Percentiles rank a stretch among this genome's conserved stretches.
These are phyloP conservation scores for Mormyrus proboscirostris DNA, from an alignment of 2,797 vertebrate species.

Conservation along the genomic window DNA sequence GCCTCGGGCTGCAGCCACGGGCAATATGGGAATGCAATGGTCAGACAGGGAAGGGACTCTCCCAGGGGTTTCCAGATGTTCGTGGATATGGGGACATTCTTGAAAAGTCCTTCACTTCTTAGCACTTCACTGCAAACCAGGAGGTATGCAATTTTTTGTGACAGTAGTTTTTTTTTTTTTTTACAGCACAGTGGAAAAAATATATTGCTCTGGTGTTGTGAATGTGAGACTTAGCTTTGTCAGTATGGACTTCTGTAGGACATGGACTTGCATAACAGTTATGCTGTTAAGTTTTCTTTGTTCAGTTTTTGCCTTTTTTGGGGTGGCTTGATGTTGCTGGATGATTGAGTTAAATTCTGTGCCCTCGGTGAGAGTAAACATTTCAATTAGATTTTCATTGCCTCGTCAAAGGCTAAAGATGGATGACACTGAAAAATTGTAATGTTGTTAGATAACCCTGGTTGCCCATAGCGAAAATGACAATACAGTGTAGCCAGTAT, in stretches of 20 bases:
- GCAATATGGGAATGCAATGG: not conserved
- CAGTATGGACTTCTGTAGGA: not conserved
- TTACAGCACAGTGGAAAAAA: not conserved
- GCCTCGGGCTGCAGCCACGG: not conserved
- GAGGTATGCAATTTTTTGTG: not conserved
- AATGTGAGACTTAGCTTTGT: not conserved
- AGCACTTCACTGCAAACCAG: not conserved
- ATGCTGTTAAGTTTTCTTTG: not conserved
- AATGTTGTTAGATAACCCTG: not conserved
- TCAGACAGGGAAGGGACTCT: not conserved
- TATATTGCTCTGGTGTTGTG: not conserved
- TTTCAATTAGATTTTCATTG: not conserved
- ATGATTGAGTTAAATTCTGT: not conserved
- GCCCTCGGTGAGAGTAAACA: not conserved
- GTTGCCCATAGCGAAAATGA: not conserved
- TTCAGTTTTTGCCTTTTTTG: not conserved
- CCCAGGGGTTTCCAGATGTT: conserved; percentile 4
- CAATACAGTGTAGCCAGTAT: not conserved
- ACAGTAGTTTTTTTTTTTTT: not conserved
- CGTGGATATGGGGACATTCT: not conserved
- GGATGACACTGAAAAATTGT: not conserved
- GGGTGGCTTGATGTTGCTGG: not conserved
- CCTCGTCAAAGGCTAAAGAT: not conserved
- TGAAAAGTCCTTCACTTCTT: not conserved
- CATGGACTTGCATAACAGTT: not conserved